Evolutionary conservation across 2,888 invertebrate genomes (phyloP).

Genomic region (Leuctra nigra): DNA sequence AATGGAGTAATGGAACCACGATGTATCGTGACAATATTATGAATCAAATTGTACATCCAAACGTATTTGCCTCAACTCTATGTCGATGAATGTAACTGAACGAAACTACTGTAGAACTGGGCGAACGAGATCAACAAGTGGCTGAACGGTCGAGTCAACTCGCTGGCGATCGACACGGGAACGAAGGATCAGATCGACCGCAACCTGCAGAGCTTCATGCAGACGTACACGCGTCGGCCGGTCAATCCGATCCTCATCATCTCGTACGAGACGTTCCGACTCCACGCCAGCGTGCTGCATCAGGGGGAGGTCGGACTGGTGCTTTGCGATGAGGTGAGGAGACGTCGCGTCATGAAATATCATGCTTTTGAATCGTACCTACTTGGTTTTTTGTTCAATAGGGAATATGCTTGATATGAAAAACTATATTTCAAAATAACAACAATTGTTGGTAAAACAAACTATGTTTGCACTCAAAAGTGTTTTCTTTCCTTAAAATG

Average conservation of each 20-base stretch:
- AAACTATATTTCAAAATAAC: too few species aligned
- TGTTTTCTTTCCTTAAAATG: too few species aligned
- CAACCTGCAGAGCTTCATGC: conserved; percentile 75
- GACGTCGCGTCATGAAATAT: too few species aligned
- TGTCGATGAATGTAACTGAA: background rate
- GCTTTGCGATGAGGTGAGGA: conserved; percentile 89
- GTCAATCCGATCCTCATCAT: conserved; percentile 93
- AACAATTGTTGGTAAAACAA: too few species aligned
- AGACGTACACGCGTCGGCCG: conserved; percentile 62
- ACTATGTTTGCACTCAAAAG: too few species aligned
- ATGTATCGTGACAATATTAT: too few species aligned
- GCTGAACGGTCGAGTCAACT: conserved; percentile 76
- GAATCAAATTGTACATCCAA: too few species aligned
- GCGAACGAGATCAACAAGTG: conserved; percentile 97
- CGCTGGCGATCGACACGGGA: conserved; percentile 80
- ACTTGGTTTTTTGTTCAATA: too few species aligned
- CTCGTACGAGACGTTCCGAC: conserved; percentile 96
- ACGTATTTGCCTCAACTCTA: too few species aligned
- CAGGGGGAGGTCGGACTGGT: conserved; percentile 90
- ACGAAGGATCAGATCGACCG: conserved; percentile 80
- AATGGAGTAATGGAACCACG: too few species aligned
- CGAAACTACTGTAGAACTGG: conserved; percentile 67
- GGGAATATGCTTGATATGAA: too few species aligned
- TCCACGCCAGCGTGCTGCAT: conserved; percentile 85
- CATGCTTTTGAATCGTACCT: too few species aligned